Evolutionary conservation across 1,140 invertebrate species (phyloP).

Genomic region (Trialeurodes vaporariorum): DNA sequence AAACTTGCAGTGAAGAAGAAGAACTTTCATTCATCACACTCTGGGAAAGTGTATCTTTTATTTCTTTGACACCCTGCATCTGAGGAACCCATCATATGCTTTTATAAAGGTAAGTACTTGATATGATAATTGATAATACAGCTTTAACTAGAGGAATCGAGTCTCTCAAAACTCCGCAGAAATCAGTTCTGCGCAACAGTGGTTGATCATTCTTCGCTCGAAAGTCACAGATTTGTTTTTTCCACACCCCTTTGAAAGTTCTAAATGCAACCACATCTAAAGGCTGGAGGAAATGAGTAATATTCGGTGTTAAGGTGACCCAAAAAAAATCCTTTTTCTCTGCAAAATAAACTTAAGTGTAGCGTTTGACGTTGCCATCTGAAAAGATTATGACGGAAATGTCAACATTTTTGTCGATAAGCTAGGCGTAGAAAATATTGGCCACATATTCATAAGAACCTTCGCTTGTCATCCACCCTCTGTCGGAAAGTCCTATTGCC

Average conservation of each 20-base stretch:
- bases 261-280: slow-evolving; percentile 31
- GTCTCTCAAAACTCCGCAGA: slow-evolving; percentile 29
- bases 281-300: slow-evolving; percentile 35
- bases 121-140: too few relatives aligned
- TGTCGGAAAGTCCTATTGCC: slow-evolving; percentile 24
- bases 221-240: slow-evolving; percentile 23
- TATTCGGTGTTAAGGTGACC: slow-evolving; percentile 33
- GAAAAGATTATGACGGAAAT: slow-evolving; percentile 33
- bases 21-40: too few relatives aligned
- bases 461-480: slow-evolving; percentile 30
- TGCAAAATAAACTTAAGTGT: slow-evolving; percentile 32
- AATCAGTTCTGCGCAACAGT: slow-evolving; percentile 27
- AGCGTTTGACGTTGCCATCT: slow-evolving; percentile 34
- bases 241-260: slow-evolving; percentile 28
- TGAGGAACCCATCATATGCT: too few relatives aligned
- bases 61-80: too few relatives aligned
- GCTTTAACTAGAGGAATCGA: too few relatives aligned
- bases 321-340: slow-evolving; percentile 32
- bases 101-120: too few relatives aligned
- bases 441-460: slow-evolving; percentile 30
- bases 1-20: too few relatives aligned
- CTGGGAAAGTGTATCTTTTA: too few relatives aligned
- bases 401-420: slow-evolving; percentile 27
- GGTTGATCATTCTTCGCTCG: slow-evolving; percentile 17
- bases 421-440: slow-evolving; percentile 27